Percentiles rank a stretch among this genome's conserved stretches.
Evolutionary conservation across 2,797 vertebrate genomes (phyloP).

Genomic region (Anomalospiza imberbis): DNA sequence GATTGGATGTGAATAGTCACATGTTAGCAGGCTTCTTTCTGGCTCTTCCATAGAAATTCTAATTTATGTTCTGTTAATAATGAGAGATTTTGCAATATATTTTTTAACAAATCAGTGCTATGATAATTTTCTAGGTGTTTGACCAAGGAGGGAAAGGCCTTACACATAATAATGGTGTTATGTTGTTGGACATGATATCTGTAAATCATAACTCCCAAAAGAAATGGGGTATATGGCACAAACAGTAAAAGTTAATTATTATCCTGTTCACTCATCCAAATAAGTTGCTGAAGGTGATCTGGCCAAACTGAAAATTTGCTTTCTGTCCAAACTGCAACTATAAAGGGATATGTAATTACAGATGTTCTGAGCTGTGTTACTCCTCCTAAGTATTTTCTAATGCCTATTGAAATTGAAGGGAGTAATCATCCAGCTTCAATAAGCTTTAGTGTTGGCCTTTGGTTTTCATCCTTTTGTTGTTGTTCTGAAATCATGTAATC

Average conservation of each 20-base stretch:
- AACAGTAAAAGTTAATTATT: not conserved
- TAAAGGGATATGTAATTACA: not conserved
- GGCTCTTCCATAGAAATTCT: not conserved
- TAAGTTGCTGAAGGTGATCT: not conserved
- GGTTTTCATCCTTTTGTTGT: not conserved
- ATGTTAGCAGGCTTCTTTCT: fast-evolving
- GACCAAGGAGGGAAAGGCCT: not conserved
- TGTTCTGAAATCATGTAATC: not conserved
- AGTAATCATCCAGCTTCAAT: not conserved
- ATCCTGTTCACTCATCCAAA: not conserved
- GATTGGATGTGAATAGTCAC: not conserved
- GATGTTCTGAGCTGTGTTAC: not conserved
- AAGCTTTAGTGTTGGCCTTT: not conserved
- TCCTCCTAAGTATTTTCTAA: not conserved
- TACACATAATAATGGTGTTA: not conserved
- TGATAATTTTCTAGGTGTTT: not conserved
- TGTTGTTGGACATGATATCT: not conserved
- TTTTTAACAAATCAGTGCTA: not conserved
- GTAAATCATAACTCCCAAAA: not conserved
- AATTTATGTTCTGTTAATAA: not conserved
- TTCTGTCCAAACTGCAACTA: not conserved
- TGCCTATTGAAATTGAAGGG: not conserved
- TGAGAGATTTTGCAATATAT: not conserved
- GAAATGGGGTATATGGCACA: not conserved
- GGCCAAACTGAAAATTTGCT: not conserved